Conservation (phyloP, 2,113 vertebrate genomes). For the Ivindomyrus marchei region DNA sequence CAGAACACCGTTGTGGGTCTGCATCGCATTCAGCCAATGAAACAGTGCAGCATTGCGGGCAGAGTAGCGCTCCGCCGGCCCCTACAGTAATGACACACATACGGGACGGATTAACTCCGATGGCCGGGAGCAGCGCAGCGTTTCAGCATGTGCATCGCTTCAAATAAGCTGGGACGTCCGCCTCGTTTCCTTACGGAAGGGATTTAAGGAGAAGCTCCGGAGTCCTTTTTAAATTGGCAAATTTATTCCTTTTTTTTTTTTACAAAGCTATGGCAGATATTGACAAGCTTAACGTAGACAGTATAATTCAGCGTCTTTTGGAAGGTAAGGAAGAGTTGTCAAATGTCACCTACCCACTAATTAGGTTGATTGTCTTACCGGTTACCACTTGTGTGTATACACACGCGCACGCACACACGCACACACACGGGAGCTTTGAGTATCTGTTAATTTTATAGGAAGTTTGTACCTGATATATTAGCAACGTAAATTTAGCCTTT, state of each 20-base stretch:
- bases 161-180: background rate
- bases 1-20: background rate
- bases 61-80: background rate
- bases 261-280: slow-evolving; percentile 67
- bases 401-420: too few species aligned
- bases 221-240: background rate
- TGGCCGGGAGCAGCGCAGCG: background rate
- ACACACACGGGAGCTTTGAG: background rate
- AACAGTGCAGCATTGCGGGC: background rate
- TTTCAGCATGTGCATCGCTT: background rate
- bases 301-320: slow-evolving; percentile 77
- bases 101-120: background rate
- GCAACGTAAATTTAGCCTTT: background rate
- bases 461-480: background rate
- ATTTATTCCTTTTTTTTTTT: background rate
- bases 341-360: background rate
- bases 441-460: background rate
- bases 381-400: background rate
- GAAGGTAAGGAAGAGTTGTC: slow-evolving; percentile 59
- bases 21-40: background rate
- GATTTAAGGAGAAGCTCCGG: background rate
- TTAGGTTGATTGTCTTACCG: background rate
- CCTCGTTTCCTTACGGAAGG: background rate
- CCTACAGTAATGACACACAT: background rate
- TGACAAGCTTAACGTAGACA: slow-evolving; percentile 77